Base-by-base conservation (phyloP, 1,140 invertebrate genomes). In the Heliconius himera region DNA sequence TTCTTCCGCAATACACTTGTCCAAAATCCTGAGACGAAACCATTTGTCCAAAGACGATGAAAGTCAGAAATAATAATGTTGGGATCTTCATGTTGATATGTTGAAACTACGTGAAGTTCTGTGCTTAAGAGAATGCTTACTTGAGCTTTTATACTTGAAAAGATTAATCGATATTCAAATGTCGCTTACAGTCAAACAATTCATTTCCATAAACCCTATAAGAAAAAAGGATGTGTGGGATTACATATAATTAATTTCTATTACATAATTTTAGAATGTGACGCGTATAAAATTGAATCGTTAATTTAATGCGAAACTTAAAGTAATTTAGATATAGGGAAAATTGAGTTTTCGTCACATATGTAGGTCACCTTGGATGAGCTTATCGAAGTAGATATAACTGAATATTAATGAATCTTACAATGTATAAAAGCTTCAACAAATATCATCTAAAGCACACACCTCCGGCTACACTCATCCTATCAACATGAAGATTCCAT, bases 1-100 rank as follows among this genome's bases (percentile, higher is more conserved):
- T 75, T n/a, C 81, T 26, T 20, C 81, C 78, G 26, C 81, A 82
- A n/a, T 82, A 82, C 1, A 79, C 60, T 16, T 82, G 36, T 0
- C 56, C 76, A 54, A 60, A 60, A 16, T 78, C 71, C 41, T 81
- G 66, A 26, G 73, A 74, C 1, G 66, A 41, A 8, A 75, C 76
- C 11, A 60, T 22, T 8, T 18, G 66, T 11, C 18, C 18, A 26
- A 22, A 75, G 16, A 60, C 54, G 2, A 79, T 16, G n/a, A 49
- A 49, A 49, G 60, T 60, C 18, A 78, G 18, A 22, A 71, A 20
- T 16, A 76, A 51, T 60, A 81, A n/a, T 2, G 74, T 76, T 46
- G 74, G 18, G 13, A 33, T 71, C 49, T 76, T 81, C 81, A 81
- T 81, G 46, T 70, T 81, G n/a, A 29, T 71, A 46, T n/a, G 56